Conservation (phyloP, 2,113 vertebrate species). For the Pimephales promelas region DNA sequence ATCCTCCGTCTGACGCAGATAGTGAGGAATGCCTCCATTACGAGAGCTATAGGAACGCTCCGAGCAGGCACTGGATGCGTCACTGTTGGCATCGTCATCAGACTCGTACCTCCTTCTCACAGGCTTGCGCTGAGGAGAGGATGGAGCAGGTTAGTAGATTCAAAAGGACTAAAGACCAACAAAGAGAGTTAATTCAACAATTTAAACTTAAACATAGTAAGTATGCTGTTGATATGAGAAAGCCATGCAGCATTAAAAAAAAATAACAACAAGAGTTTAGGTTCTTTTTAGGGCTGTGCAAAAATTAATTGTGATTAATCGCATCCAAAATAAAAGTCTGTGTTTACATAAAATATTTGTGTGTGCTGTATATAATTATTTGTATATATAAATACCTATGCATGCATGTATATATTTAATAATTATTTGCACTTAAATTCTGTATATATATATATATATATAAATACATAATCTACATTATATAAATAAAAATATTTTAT, state of each 20-base stretch:
- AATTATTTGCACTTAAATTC: too few species aligned
- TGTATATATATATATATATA: too few species aligned
- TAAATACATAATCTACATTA: too few species aligned
- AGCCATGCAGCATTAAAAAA: constrained; percentile 43
- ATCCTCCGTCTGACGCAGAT: constrained; percentile 93
- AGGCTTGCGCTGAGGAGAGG: constrained; percentile 84
- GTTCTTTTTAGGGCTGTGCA: too few species aligned
- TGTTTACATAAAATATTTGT: too few species aligned
- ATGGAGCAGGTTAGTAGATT: constrained; percentile 4
- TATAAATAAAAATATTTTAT: too few species aligned
- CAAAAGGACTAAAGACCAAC: background rate
- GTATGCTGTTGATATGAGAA: constrained; percentile 17
- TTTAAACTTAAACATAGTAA: background rate
- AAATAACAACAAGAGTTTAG: background rate
- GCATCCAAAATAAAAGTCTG: too few species aligned
- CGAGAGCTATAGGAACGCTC: constrained; percentile 93
- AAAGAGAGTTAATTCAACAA: background rate
- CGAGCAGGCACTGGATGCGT: constrained; percentile 93
- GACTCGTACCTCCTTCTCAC: constrained; percentile 91
- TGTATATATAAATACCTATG: too few species aligned
- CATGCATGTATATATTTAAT: too few species aligned
- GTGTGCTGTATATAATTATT: too few species aligned
- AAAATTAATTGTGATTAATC: too few species aligned
- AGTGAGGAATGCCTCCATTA: constrained; percentile 94
- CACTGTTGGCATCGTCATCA: constrained; percentile 95